Conservation (phyloP, 2,888 invertebrate species). For the Branchipolynoe longqiensis region DNA sequence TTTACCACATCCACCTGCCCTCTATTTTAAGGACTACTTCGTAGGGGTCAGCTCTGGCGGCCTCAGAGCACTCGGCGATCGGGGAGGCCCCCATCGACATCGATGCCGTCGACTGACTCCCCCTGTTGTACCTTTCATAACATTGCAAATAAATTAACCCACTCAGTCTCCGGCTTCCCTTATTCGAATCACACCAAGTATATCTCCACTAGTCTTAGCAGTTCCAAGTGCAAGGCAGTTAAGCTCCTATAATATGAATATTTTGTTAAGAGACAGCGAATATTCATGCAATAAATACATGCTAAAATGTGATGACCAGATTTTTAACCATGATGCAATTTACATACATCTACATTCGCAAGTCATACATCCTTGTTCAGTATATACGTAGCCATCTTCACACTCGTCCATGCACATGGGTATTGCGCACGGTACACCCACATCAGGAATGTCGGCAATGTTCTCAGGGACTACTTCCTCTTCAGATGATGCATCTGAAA, state of each 20-base stretch:
- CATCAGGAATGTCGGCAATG: neutral
- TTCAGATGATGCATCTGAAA: neutral
- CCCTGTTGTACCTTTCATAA: too few species aligned
- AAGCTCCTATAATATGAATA: neutral
- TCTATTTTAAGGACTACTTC: too few species aligned
- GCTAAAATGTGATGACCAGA: neutral
- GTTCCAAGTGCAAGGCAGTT: too few species aligned
- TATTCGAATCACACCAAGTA: too few species aligned
- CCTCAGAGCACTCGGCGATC: too few species aligned
- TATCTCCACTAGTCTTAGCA: too few species aligned
- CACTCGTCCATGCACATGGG: conserved; percentile 16
- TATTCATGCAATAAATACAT: neutral
- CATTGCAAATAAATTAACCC: too few species aligned
- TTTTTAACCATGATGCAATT: neutral
- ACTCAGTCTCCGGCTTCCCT: too few species aligned
- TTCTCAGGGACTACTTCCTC: neutral
- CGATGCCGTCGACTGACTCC: too few species aligned
- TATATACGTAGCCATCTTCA: conserved; percentile 1
- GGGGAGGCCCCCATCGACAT: too few species aligned
- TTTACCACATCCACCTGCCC: too few species aligned
- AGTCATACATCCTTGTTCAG: conserved; percentile 19
- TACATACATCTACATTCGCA: conserved; percentile 33
- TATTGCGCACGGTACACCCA: neutral
- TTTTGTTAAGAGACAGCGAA: neutral
- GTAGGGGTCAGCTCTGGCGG: too few species aligned